phyloP scores from a whole-genome alignment of 2,797 vertebrate species.

The Sebastiscus tertius region DNA sequence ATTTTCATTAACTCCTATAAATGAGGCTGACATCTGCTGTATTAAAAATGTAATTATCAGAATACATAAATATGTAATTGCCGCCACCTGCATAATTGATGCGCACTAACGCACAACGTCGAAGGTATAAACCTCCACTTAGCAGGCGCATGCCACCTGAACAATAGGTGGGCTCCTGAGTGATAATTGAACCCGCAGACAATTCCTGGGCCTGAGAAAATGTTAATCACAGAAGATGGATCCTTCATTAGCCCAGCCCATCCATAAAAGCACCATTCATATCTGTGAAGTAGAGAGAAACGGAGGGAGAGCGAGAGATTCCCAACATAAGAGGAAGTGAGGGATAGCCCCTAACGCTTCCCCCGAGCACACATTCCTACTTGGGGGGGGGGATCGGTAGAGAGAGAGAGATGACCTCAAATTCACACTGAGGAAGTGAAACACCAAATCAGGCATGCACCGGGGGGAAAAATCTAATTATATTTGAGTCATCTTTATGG shows the following conservation, averaged over 20 bases:
- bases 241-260: constrained; percentile 68
- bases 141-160: constrained; percentile 67
- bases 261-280: constrained; percentile 71
- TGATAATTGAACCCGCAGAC: constrained; percentile 71
- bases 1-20: constrained; percentile 82
- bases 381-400: neutral
- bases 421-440: constrained; percentile 61
- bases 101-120: constrained; percentile 74
- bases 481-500: constrained; percentile 69
- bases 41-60: constrained; percentile 85
- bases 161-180: constrained; percentile 76
- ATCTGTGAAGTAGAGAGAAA: constrained; percentile 50
- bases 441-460: constrained; percentile 57
- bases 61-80: constrained; percentile 85
- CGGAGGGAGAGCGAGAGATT: constrained; percentile 10
- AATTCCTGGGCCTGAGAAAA: constrained; percentile 63
- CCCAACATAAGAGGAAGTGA: constrained; percentile 39
- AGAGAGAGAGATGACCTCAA: constrained; percentile 63
- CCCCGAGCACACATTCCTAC: constrained; percentile 14
- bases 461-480: constrained; percentile 61
- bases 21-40: constrained; percentile 81
- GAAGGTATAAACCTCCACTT: constrained; percentile 80
- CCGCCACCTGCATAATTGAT: constrained; percentile 83
- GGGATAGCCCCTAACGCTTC: constrained; percentile 46
- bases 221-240: constrained; percentile 75